Conservation (phyloP, 2,113 vertebrate genomes). For the Orthonyx spaldingii region DNA sequence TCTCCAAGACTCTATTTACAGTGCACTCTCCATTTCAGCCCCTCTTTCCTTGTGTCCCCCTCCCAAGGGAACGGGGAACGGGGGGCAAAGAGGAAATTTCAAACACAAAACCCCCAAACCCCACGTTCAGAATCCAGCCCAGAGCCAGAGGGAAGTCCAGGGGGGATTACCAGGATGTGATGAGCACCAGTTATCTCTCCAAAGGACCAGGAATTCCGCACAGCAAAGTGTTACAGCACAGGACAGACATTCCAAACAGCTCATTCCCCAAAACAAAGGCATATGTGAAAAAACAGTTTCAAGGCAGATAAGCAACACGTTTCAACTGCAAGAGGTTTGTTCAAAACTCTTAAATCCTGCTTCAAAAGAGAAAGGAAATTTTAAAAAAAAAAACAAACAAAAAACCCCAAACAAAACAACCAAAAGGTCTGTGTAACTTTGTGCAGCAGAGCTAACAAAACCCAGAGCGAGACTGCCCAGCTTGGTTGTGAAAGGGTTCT, state of each 20-base stretch:
- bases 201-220: conserved; percentile 18
- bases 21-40: background rate
- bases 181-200: conserved; percentile 14
- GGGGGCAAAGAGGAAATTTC: background rate
- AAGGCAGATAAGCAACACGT: conserved; percentile 55
- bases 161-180: background rate
- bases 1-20: conserved; percentile 19
- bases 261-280: conserved; percentile 43
- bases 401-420: background rate
- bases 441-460: conserved; percentile 11
- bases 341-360: conserved; percentile 13
- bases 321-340: conserved; percentile 34
- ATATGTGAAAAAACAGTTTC: conserved; percentile 46
- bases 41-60: too few species aligned
- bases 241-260: conserved; percentile 23
- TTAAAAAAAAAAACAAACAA: too few species aligned
- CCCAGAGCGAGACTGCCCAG: background rate
- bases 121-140: background rate
- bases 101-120: background rate
- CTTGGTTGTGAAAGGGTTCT: background rate
- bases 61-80: too few species aligned
- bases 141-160: too few species aligned
- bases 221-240: conserved; percentile 18
- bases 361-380: background rate
- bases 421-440: background rate